Base-by-base conservation (phyloP, 2,113 vertebrate species). In the Oceanodroma tethys region DNA sequence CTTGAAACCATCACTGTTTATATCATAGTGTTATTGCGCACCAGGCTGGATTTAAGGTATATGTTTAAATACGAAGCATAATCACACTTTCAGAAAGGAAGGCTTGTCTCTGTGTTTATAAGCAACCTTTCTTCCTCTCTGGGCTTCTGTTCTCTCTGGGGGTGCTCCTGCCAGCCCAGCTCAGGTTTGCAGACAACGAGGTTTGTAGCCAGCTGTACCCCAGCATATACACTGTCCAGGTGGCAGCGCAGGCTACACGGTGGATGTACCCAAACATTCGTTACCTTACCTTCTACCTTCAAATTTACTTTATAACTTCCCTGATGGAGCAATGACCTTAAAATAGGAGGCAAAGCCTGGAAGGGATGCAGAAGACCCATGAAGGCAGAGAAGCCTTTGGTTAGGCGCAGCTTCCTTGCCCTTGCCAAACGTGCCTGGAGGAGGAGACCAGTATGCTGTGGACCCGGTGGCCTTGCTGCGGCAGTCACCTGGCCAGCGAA, bases 361-460 rank as follows among this genome's bases (percentile, higher is more conserved):
- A 60, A 85, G 21, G 48, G 47, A 32, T 20, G 21, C 36, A 71
- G 60, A 82, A 81, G 32, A 74, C 18, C 19, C 2, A 0, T 34
- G 50, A 81, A 81, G 29, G 38, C 43, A 59, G 43, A 59, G 63
- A 36, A 70, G 63, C 4, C 52, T 67, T 81, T 78, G 27, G 4
- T 11, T 65, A 23, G 45, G 13, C 0, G 1, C 36, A 50, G 13
- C 16, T 50, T 70, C 40, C 25, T 34, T n/a, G 48, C 11, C 25
- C 23, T 38, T 36, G 27, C 20, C 34, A 9, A 26, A 32, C 0
- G 32, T 16, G 11, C 20, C 52, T 40, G 27, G 34, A 42, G 62
- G 15, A n/a, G 47, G 36, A 71, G 45, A 30, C 1, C 0, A 0
- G 32, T 4, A 8, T 26, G 16, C 62, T 36, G 47, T 1, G 4